Evolutionary conservation across 92 coral and sea anemone genomes (phyloP), one percentile per base, ranked within the genome.

Genomic region (Pocillopora grandis): DNA sequence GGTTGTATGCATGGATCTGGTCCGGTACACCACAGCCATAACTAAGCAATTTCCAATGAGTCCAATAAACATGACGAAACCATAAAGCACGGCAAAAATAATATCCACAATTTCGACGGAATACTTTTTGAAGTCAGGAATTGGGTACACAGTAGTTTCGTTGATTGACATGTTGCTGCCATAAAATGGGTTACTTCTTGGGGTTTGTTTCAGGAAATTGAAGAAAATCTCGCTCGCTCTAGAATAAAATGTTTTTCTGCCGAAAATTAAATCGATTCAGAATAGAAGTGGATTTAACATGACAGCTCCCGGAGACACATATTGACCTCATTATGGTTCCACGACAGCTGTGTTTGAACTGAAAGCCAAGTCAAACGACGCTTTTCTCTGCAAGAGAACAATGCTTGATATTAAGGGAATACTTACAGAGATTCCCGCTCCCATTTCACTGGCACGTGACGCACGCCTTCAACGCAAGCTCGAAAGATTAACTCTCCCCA

Each of bases 1-100:
- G 1, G 95, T 92, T 15, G 95, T 86, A 33, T 86, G 90, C 95
- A 92, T 92, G 1, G 92, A 72, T 37, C 86, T 88, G 7, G 86
- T 89, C 75, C 79, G 76, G 17, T 90, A 86, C 10, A 92, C 90
- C 61, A 92, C 92, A 0, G 82, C 61, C 23, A 89, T 89, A 14
- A 92, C 95, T 9, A 89, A 76, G 27, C 84, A 57, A 52, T 92
- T 92, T 17, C 92, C 95, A 1, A 72, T 81, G 3, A 92, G 17
- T 21, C 95, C 95, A 55, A 91, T 23, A 12, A 61, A 27, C 36
- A 91, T 82, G 5, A 91, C 75, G 0, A 91, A 7, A 1, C 77
- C 74, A 73, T 86, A 91, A 7, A 91, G 58, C 23, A 79, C 82
- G 8, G 88, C 92, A 62, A 91, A 91, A 13, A 82, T 72, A 10